Evolutionary conservation across 2,797 vertebrate species (phyloP), one percentile per base, ranked within the genome.

Genomic region (Cyprinella venusta): DNA sequence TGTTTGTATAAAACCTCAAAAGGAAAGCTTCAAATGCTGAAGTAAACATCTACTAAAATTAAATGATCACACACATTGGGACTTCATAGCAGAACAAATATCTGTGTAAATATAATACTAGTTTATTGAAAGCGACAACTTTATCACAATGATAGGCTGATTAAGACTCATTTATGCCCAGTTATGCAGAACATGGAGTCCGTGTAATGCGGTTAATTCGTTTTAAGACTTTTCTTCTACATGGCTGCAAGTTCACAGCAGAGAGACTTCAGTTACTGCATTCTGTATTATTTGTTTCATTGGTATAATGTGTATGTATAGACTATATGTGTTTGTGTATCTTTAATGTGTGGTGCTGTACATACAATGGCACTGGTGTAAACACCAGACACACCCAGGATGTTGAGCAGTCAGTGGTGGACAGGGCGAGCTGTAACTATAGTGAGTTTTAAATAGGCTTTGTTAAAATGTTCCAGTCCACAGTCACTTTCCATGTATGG

Each of bases 391-490:
- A 48, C 87, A 68, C 82, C 84, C 85, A 86, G 77, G 80, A 79
- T 81, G 82, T 82, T 65, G 76, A 82, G 50, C n/a, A 30, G 74
- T 52, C 71, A 65, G 61, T 79, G 77, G 72, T 75, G 76, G 42
- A 82, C 82, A 86, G 42, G 59, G 63, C 56, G 71, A 50, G 70
- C 69, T 81, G 40, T 61, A 65, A 88, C 85, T 88, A 71, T 87
- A 74, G 70, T 74, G 38, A 88, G 65, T 45, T 86, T 69, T 84
- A 88, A 88, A 86, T 87, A 86, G 85, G 80, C 68, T 86, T 88
- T 85, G 74, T 87, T 85, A 85, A 85, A 86, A 75, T 54, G 63
- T 87, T 83, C 84, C 79, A 78, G 87, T 82, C 69, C 64, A 42
- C 21, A 54, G 74, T 30, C 48, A 18, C 33, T 69, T 56, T 80